Conservation (phyloP, 2,888 invertebrate species). For the Gymnoscelis rufifasciata region DNA sequence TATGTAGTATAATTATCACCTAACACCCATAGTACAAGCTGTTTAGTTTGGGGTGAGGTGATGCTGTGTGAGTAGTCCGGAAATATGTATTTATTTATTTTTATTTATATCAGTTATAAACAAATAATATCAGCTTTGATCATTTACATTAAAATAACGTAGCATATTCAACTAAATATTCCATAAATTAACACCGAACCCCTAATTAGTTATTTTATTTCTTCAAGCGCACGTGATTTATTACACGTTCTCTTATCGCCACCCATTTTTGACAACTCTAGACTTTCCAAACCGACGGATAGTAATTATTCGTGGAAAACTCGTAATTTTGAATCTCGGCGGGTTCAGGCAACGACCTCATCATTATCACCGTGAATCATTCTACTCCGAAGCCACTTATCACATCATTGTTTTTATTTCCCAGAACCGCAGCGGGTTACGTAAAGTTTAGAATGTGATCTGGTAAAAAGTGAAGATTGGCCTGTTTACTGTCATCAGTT, state of each 20-base stretch:
- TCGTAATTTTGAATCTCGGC: conserved; percentile 12
- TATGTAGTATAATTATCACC: too few species aligned
- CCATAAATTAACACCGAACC: not conserved
- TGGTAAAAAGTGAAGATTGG: too few species aligned
- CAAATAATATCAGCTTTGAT: too few species aligned
- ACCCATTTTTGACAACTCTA: not conserved
- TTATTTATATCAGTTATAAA: too few species aligned
- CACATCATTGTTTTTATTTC: conserved; percentile 34
- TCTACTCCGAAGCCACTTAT: conserved; percentile 32
- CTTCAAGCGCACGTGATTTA: not conserved
- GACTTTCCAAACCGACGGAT: conserved; percentile 3
- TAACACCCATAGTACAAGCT: too few species aligned
- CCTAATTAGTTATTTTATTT: too few species aligned
- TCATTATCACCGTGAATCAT: conserved; percentile 33
- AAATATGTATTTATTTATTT: too few species aligned
- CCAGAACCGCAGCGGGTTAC: conserved; percentile 24
- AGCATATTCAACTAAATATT: too few species aligned
- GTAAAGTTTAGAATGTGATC: not conserved
- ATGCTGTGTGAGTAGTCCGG: too few species aligned
- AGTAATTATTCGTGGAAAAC: conserved; percentile 9
- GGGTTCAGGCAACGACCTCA: conserved; percentile 23
- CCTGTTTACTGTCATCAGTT: too few species aligned
- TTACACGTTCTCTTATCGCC: not conserved
- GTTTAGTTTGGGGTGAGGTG: too few species aligned
- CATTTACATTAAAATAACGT: too few species aligned